Percentiles rank a stretch among this genome's conserved stretches.
These are phyloP conservation scores for Drosophila tani DNA, from an alignment of 1,140 invertebrate species.

Conservation along the genomic window DNA sequence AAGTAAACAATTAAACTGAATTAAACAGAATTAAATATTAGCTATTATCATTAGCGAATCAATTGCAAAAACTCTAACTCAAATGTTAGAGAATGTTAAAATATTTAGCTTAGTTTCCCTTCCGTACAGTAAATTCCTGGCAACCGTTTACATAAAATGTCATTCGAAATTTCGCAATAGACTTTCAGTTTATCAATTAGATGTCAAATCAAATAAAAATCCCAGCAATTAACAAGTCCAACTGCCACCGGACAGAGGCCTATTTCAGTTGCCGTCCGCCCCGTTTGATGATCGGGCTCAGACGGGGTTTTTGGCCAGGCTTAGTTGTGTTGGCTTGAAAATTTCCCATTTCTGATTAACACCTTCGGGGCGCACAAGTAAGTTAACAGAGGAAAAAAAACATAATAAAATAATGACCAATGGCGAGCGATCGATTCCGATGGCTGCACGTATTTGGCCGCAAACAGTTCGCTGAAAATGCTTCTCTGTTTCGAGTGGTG, in stretches of 20 bases:
- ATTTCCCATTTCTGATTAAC: conserved; percentile 58
- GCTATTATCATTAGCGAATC: background rate
- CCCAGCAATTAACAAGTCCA: conserved; percentile 51
- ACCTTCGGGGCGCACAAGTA: conserved; percentile 27
- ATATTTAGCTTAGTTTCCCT: conserved; percentile 23
- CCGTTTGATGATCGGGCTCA: conserved; percentile 13
- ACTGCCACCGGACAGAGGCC: conserved; percentile 13
- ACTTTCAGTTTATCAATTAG: conserved; percentile 50
- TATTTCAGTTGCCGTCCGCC: conserved; percentile 10
- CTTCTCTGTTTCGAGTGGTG: conserved; percentile 28
- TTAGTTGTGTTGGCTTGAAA: conserved; percentile 50
- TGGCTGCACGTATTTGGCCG: conserved; percentile 37
- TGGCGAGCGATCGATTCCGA: conserved; percentile 26
- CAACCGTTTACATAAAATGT: conserved; percentile 33
- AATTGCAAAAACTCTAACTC: conserved; percentile 13
- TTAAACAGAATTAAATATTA: conserved; percentile 8
- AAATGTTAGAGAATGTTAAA: conserved; percentile 24
- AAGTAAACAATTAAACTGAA: background rate
- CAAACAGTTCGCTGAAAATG: conserved; percentile 49
- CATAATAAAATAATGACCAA: conserved; percentile 23
- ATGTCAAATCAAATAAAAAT: conserved; percentile 59
- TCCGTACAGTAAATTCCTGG: conserved; percentile 23
- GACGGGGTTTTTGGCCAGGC: conserved; percentile 33
- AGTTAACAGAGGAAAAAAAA: conserved; percentile 12
- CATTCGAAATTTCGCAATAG: conserved; percentile 40